Evolutionary conservation across 2,888 invertebrate genomes (phyloP), one percentile per base, ranked within the genome.

Genomic region (Pogonocherus hispidulus): DNA sequence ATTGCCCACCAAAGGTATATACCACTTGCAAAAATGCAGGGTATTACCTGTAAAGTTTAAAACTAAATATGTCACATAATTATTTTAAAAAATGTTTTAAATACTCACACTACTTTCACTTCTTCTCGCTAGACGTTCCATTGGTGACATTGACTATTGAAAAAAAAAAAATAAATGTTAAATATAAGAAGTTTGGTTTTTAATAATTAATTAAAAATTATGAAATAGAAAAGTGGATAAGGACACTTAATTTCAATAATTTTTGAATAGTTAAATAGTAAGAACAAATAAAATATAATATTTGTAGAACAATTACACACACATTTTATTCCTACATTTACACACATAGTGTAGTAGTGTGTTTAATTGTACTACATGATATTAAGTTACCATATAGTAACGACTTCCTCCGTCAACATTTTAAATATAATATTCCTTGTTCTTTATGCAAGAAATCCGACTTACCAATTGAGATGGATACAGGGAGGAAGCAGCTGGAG

Each of bases 391-490:
- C n/a, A n/a, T n/a, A n/a, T n/a, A n/a, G n/a, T n/a, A n/a, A n/a
- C n/a, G n/a, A n/a, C n/a, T n/a, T 1, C 27, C 27, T 8, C 27
- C 1, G 5, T 27, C 1, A 27, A 27, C 27, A n/a, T n/a, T n/a
- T n/a, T n/a, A n/a, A n/a, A n/a, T n/a, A n/a, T n/a, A n/a, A n/a
- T n/a, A n/a, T n/a, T n/a, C n/a, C n/a, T n/a, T n/a, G n/a, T n/a
- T n/a, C n/a, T n/a, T n/a, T n/a, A n/a, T n/a, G n/a, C n/a, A n/a
- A n/a, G n/a, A n/a, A n/a, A n/a, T 51, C 11, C 0, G 9, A 85
- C 88, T 87, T 82, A 92, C 93, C 86, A 94, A 86, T 57, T 91
- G 89, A 74, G 93, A 89, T 59, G 92, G 90, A 75, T 89, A 89
- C 77, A 90, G 87, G 44, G 88, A 86, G 6, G 88, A 85, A 80